Percentiles rank a stretch among this genome's conserved stretches.
These are phyloP conservation scores for Parnassius smintheus DNA, from an alignment of 2,888 invertebrate genomes.

Conservation along the genomic window DNA sequence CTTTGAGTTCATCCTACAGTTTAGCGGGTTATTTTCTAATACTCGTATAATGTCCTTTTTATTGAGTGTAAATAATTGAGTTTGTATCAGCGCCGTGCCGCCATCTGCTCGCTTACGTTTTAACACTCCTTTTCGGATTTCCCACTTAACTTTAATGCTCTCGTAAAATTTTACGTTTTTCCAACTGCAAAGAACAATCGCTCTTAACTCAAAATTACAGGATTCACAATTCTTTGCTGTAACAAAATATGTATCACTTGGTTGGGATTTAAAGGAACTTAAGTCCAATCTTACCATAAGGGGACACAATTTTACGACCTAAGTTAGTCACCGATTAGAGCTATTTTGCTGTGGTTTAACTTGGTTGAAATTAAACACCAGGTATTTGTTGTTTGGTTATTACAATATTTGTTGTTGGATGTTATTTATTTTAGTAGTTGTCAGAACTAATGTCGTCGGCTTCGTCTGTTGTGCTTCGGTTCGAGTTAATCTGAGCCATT, in stretches of 20 bases:
- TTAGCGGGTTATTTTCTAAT: constrained; percentile 71
- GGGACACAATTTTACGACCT: constrained; percentile 51
- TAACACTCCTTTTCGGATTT: constrained; percentile 78
- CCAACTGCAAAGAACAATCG: constrained; percentile 41
- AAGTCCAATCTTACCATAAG: constrained; percentile 48
- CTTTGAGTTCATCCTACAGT: constrained; percentile 46
- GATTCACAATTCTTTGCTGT: constrained; percentile 43
- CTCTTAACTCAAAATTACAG: constrained; percentile 43
- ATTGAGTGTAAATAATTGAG: constrained; percentile 81
- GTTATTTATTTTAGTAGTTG: constrained; percentile 72
- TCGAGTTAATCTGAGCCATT: constrained; percentile 52
- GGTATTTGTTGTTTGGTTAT: constrained; percentile 50
- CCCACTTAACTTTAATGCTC: constrained; percentile 78
- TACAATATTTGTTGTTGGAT: constrained; percentile 76
- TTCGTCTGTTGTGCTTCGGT: constrained; percentile 46
- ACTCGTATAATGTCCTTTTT: constrained; percentile 78
- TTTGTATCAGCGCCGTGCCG: constrained; percentile 72
- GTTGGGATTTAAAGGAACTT: constrained; percentile 58
- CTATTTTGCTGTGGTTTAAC: constrained; percentile 50
- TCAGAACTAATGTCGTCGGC: constrained; percentile 54
- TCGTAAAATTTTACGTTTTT: constrained; percentile 71
- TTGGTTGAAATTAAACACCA: constrained; percentile 41
- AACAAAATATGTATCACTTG: constrained; percentile 56
- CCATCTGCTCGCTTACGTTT: constrained; percentile 68
- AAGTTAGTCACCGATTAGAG: constrained; percentile 41